Evolutionary conservation across 2,888 invertebrate genomes (phyloP).

Genomic region (Catocala fraxini): DNA sequence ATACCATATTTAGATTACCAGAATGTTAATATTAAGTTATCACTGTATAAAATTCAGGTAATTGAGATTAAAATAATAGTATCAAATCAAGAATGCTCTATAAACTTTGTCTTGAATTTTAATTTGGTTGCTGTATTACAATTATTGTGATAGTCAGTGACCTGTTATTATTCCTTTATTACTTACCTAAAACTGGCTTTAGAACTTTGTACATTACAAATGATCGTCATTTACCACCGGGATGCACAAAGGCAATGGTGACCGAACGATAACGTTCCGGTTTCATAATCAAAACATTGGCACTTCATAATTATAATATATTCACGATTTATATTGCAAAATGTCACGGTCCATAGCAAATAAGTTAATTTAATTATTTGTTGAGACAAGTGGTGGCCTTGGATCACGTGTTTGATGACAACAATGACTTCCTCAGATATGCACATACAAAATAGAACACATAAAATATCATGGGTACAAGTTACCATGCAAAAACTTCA

Average conservation of each 20-base stretch:
- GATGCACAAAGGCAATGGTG: constrained; percentile 57
- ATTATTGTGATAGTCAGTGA: constrained; percentile 28
- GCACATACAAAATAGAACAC: constrained; percentile 54
- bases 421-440: constrained; percentile 65
- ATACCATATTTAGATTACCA: not conserved
- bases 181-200: constrained; percentile 19
- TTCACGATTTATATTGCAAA: constrained; percentile 17
- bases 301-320: constrained; percentile 11
- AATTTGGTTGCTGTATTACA: constrained; percentile 35
- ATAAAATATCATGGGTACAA: constrained; percentile 38
- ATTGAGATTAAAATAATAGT: no score
- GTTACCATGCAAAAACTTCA: constrained; percentile 17
- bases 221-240: constrained; percentile 7
- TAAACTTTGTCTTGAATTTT: constrained; percentile 15
- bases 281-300: constrained; percentile 68
- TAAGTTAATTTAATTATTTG: constrained; percentile 54
- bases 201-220: not conserved
- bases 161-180: constrained; percentile 23
- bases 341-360: constrained; percentile 15
- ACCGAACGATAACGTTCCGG: constrained; percentile 56
- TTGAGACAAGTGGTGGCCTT: constrained; percentile 61
- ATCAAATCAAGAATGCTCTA: not conserved
- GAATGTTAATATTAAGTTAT: no score
- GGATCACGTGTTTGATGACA: constrained; percentile 72
- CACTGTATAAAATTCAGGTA: no score